Base-by-base conservation (phyloP, 2,113 vertebrate species). In the Brevimyrus niger region DNA sequence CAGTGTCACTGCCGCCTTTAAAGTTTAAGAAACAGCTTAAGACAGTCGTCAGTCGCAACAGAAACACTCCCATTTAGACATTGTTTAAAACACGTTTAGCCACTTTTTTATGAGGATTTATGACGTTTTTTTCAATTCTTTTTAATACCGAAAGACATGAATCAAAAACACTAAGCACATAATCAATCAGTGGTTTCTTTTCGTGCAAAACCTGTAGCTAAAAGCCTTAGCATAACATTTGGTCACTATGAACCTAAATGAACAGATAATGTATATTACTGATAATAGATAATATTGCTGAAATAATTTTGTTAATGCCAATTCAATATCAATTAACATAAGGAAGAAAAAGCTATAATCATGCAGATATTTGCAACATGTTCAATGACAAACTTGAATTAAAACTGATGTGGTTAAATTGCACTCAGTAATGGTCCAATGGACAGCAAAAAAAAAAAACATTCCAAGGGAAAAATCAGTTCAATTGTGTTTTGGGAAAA, bases 1-100 rank as follows among this genome's bases (percentile, higher is more conserved):
- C 97, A 97, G 97, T 98, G 97, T 99, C 98, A 96, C 97, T 99
- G 97, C 98, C 98, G 95, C 98, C 98, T 99, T 99, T 97, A 97
- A 98, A 98, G 97, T 99, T 98, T 98, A 98, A 98, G 97, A 98
- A 97, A 98, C 96, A 99, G 96, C 96, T 98, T 98, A 93, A 96
- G 97, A 93, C 94, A 96, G 94, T 94, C 76, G 88, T 91, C 86
- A 87, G 85, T 89, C 61, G 73, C n/a, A 83, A 53, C 89, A 90
- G 93, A 51, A 88, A 90, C 89, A 91, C 46, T 88, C 88, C 87
- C 38, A 21, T 88, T 88, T 85, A 89, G 53, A 83, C 27, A 53
- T 23, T 53, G 82, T 89, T 89, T 50, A 58, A 87, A 86, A 87
- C 53, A 88, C 38, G 89, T 53, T 86, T 65, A 86, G 10, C 21